These are phyloP conservation scores for Cyclargus thomasi DNA, from an alignment of 1,140 invertebrate species.

Conservation along the genomic window DNA sequence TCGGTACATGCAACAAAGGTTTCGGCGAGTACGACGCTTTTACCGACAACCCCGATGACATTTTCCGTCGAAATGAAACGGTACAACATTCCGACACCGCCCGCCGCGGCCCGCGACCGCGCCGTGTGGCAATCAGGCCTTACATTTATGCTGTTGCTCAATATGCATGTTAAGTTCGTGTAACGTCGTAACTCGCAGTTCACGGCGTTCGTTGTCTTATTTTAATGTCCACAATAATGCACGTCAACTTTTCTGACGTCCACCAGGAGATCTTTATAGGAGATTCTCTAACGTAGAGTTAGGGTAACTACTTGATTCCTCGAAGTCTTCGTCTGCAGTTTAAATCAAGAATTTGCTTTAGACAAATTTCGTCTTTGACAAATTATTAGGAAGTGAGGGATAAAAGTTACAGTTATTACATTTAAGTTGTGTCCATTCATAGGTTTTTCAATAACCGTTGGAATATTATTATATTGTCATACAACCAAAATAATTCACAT, in stretches of 20 bases:
- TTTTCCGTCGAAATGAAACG: conserved; percentile 51
- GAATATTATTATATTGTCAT: too few species aligned
- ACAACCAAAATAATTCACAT: too few species aligned
- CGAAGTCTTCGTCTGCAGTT: too few species aligned
- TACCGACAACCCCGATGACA: conserved; percentile 21
- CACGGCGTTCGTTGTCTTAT: background rate
- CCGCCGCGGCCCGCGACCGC: too few species aligned
- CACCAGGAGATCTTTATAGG: background rate
- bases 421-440: too few species aligned
- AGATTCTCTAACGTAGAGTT: background rate
- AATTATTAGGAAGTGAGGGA: too few species aligned
- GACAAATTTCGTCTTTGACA: too few species aligned
- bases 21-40: background rate
- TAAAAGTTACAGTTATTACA: too few species aligned
- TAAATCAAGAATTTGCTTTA: too few species aligned
- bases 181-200: conserved; percentile 25
- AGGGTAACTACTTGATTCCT: too few species aligned
- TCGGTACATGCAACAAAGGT: conserved; percentile 4
- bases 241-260: background rate
- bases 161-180: conserved; percentile 48
- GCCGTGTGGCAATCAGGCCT: conserved; percentile 59
- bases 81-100: conserved; percentile 59
- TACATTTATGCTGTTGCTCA: conserved; percentile 63
- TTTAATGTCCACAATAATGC: background rate
- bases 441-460: too few species aligned